Evolutionary conservation across 2,797 vertebrate species (phyloP), one percentile per base, ranked within the genome.

Genomic region (Aplochiton taeniatus): DNA sequence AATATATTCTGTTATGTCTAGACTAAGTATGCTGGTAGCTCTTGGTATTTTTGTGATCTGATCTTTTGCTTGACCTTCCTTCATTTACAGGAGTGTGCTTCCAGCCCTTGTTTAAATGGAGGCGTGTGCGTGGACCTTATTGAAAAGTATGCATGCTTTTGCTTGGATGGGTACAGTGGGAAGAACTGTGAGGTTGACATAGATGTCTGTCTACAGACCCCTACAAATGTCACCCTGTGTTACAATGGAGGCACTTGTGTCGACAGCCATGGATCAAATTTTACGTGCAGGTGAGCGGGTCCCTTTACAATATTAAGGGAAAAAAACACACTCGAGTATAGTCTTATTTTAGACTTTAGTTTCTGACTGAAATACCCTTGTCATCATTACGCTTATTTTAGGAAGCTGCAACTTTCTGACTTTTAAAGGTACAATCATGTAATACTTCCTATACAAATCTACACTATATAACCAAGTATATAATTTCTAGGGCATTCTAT

Each of bases 221-320:
- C 78, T 0, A 57, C 54, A 43, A 87, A 83, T 51, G 75, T 78
- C 20, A 68, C 76, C 1, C 62, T 90, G n/a, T 95, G 93, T 83
- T 89, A 93, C 75, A 93, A 94, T 11, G 91, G 87, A 77, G 90
- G 90, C 0, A 88, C 90, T 8, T 94, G 93, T 77, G 31, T 90
- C 20, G 92, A 93, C 48, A 91, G 90, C 1, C 83, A 89, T 44
- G 93, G 91, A 68, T 85, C 84, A 59, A 85, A 74, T 42, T 94
- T 94, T 62, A 90, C 88, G 31, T 96, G 91, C 91, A 94, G 94
- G 96, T 96, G 48, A 91, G 92, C 79, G 18, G 20, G 4, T 71
- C 17, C n/a, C 8, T 8, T 31, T 31, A 31, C 31, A 31, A 31
- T 31, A 31, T 3, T 3, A 31, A 31, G 31, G n/a, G n/a, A n/a